Percentiles rank a stretch among this genome's conserved stretches.
phyloP scores from a whole-genome alignment of 2,888 invertebrate genomes.

The Ephialtes manifestator region DNA sequence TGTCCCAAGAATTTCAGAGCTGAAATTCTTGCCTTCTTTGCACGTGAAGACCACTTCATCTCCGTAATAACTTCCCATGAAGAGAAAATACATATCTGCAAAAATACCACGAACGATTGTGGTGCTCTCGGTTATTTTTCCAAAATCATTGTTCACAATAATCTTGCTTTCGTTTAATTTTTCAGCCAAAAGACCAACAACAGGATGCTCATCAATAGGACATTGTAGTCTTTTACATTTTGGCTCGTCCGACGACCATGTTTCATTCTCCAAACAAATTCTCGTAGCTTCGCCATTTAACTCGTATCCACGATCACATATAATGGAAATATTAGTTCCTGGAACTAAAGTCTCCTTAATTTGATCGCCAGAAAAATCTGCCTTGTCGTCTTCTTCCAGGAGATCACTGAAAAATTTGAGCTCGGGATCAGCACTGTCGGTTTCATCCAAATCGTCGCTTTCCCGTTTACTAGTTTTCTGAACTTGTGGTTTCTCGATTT shows the following conservation, averaged over 20 bases:
- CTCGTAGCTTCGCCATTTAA: slow-evolving; percentile 87
- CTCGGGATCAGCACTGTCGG: slow-evolving; percentile 17
- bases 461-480: neutral
- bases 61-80: slow-evolving; percentile 74
- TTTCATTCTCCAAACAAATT: slow-evolving; percentile 88
- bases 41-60: slow-evolving; percentile 74
- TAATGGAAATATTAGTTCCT: slow-evolving; percentile 72
- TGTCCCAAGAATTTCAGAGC: slow-evolving; percentile 57
- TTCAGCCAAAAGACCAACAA: slow-evolving; percentile 67
- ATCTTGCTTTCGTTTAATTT: slow-evolving; percentile 2
- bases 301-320: slow-evolving; percentile 88
- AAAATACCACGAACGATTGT: slow-evolving; percentile 39
- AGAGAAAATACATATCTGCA: slow-evolving; percentile 66
- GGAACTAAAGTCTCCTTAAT: slow-evolving; percentile 64
- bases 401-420: slow-evolving; percentile 51
- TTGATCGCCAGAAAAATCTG: slow-evolving; percentile 8
- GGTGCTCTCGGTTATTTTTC: neutral
- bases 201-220: slow-evolving; percentile 69
- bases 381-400: slow-evolving; percentile 23
- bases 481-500: slow-evolving; percentile 4
- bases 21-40: slow-evolving; percentile 66
- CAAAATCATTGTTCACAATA: neutral
- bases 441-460: slow-evolving; percentile 35
- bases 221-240: slow-evolving; percentile 85
- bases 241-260: slow-evolving; percentile 88